A percentile compares a stretch with the other conserved stretches of the same genome.
Conservation (phyloP, 1,140 invertebrate genomes). For the Metopolophium dirhodum region DNA sequence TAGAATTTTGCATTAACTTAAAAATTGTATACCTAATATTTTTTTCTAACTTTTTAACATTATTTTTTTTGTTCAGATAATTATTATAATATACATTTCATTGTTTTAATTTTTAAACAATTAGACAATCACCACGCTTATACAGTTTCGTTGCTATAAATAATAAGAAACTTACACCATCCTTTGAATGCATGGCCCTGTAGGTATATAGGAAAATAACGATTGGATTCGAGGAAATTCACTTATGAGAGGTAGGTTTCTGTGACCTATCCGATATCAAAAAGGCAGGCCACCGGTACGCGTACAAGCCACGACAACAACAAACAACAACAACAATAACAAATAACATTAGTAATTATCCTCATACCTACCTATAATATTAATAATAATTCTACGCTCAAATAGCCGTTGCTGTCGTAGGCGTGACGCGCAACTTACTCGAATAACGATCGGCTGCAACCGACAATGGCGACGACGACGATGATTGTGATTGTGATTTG, state of each 20-base stretch:
- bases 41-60: no score
- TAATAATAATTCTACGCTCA: no score
- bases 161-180: neutral
- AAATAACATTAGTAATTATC: neutral
- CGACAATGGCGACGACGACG: no score
- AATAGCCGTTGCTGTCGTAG: neutral
- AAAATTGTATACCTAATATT: no score
- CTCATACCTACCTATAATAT: neutral
- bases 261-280: neutral
- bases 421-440: neutral
- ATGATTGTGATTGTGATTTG: neutral
- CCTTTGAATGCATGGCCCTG: neutral
- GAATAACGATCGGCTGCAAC: neutral
- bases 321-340: neutral
- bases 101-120: neutral
- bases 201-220: neutral
- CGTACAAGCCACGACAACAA: neutral
- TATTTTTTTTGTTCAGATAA: neutral
- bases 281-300: neutral
- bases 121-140: neutral
- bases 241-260: neutral
- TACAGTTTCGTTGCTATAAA: neutral
- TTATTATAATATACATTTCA: neutral
- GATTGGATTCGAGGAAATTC: neutral
- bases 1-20: neutral